Evolutionary conservation across 23 tunicate genomes (phyloP), one percentile per base, ranked within the genome.

Genomic region (Trididemnum clinides): DNA sequence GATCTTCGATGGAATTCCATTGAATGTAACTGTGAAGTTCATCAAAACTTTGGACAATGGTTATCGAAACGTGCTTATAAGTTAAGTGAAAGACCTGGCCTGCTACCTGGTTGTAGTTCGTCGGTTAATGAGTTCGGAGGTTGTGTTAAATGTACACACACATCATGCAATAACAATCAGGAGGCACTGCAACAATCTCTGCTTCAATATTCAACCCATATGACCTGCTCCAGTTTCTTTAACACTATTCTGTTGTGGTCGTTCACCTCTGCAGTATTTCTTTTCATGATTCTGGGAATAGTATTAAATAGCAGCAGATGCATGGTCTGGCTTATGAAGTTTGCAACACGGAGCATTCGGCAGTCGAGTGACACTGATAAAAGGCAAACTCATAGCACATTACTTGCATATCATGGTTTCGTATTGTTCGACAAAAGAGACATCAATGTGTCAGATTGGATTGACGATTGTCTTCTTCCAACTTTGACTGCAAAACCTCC

Each of bases 1-100:
- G 83, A 78, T 51, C 50, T 78, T 10, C 65, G 66, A 2, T 51
- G 66, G 37, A 78, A 78, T 34, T 54, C 83, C 20, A 23, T 78
- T 2, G 44, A 30, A 20, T 78, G 83, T 36, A 22, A 65, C 4
- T 78, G 83, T 28, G 65, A 51, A 23, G 1, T 78, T n/a, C 28
- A 34, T 1, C 22, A 78, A 54, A 51, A 50, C 12, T 78, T 78
- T 54, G 83, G 83, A 25, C 36, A 19, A 10, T 78, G 83, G 83
- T 34, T 78, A 2, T 12, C 37, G 2, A 19, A 4, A 27, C 25
- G 28, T 3, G 5, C 64, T 12, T 78, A 18, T 26, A 5, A 50
- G 10, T 51, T 78, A 28, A 26, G 23, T 18, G 37, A 51, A 2
- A 7, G 35, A 7, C 83, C 83, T 5, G 83, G 83, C 6, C 25